These are phyloP conservation scores for Diploscapter pachys DNA, from an alignment of 1,140 invertebrate species.

Conservation along the genomic window DNA sequence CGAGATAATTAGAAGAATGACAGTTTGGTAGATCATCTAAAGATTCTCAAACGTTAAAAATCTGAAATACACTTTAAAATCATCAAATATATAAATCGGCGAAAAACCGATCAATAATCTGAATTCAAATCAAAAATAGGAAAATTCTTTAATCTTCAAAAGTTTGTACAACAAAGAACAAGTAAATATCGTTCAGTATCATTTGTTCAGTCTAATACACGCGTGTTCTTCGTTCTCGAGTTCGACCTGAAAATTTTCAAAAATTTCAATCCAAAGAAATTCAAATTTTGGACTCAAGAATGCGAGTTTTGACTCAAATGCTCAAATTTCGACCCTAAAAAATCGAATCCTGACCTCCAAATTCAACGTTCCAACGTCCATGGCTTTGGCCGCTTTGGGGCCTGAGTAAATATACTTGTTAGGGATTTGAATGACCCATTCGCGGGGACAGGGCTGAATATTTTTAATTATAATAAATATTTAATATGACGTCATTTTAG, in stretches of 20 bases:
- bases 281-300: constrained; percentile 15
- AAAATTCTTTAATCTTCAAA: neutral
- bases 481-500: neutral
- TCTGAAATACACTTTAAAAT: constrained; percentile 7
- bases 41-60: constrained; percentile 14
- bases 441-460: constrained; percentile 54
- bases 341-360: constrained; percentile 38
- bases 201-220: constrained; percentile 35
- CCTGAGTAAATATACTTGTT: constrained; percentile 55
- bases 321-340: neutral
- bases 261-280: too few species aligned
- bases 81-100: neutral
- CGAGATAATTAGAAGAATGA: neutral
- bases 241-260: constrained; percentile 46
- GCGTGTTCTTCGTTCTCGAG: constrained; percentile 52
- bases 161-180: neutral
- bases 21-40: constrained; percentile 3
- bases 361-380: constrained; percentile 57
- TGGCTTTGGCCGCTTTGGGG: constrained; percentile 31
- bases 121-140: neutral
- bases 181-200: neutral
- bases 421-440: constrained; percentile 57
- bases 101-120: neutral
- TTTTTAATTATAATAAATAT: constrained; percentile 1
- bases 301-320: neutral